A percentile compares a stretch with the other conserved stretches of the same genome.
phyloP scores from a whole-genome alignment of 2,113 vertebrate species.

The Alethe diademata region DNA sequence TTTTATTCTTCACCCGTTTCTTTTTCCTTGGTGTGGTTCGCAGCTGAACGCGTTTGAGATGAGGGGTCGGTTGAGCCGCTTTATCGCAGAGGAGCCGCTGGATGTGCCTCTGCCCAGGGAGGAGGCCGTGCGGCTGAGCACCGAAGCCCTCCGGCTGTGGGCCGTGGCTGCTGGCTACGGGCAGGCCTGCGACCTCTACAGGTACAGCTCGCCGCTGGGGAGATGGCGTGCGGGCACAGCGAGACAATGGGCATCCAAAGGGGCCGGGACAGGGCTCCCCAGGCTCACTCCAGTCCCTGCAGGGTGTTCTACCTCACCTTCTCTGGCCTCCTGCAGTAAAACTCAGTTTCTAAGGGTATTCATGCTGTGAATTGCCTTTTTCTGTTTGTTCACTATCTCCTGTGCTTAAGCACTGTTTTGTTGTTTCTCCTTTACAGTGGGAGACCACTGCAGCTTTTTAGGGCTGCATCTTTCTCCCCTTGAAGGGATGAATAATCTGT shows the following conservation, averaged over 20 bases:
- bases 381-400: background rate
- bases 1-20: background rate
- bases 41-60: conserved; percentile 75
- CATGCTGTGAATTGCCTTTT: background rate
- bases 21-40: background rate
- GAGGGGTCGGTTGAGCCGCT: conserved; percentile 80
- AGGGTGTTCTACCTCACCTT: background rate
- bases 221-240: too few relatives aligned
- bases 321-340: background rate
- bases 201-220: conserved; percentile 64
- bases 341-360: background rate
- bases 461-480: background rate
- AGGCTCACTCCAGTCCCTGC: background rate
- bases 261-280: background rate
- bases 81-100: conserved; percentile 81
- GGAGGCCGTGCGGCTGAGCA: conserved; percentile 82
- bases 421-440: background rate
- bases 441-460: background rate
- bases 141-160: conserved; percentile 88
- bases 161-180: conserved; percentile 87
- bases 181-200: conserved; percentile 87
- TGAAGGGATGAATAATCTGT: background rate
- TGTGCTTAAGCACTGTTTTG: background rate
- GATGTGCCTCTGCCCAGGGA: conserved; percentile 80
- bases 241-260: too few relatives aligned